Evolutionary conservation across 2,888 invertebrate species (phyloP).

Genomic region (Acleris holmiana): DNA sequence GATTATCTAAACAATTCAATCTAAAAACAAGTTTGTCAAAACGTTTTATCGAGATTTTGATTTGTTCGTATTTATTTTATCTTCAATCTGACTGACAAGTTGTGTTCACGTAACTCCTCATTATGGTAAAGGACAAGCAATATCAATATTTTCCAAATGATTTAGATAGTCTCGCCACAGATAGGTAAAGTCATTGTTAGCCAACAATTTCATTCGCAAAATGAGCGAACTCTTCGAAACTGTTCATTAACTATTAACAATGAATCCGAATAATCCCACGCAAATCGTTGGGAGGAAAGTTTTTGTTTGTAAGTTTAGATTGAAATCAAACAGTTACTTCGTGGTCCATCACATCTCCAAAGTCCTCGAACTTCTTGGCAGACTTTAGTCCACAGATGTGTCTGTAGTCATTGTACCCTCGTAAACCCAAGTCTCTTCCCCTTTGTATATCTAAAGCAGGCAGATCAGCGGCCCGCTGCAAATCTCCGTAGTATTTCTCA

Average conservation of each 20-base stretch:
- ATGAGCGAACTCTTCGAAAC: neutral
- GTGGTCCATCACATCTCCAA: constrained; percentile 62
- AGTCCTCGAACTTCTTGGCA: constrained; percentile 62
- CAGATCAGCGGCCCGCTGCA: constrained; percentile 61
- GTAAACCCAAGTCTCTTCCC: constrained; percentile 65
- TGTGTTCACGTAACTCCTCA: no score
- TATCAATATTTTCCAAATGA: no score
- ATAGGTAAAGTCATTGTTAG: constrained; percentile 5
- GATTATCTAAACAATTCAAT: no score
- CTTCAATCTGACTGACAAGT: no score
- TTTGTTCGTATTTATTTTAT: no score
- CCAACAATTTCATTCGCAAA: constrained; percentile 1
- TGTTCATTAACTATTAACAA: constrained; percentile 1
- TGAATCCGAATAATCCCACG: neutral
- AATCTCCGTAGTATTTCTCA: constrained; percentile 59
- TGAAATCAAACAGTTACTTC: constrained; percentile 52
- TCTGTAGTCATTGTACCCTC: constrained; percentile 68
- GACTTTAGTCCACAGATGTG: constrained; percentile 59
- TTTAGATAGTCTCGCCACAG: neutral
- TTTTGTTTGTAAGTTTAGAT: neutral
- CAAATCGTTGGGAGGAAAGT: neutral
- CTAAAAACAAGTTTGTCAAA: no score
- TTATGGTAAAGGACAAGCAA: no score
- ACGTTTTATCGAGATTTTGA: no score
- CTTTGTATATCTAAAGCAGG: constrained; percentile 64